Evolutionary conservation across 2,113 vertebrate species (phyloP), one percentile per base, ranked within the genome.

Genomic region (Equus przewalskii): DNA sequence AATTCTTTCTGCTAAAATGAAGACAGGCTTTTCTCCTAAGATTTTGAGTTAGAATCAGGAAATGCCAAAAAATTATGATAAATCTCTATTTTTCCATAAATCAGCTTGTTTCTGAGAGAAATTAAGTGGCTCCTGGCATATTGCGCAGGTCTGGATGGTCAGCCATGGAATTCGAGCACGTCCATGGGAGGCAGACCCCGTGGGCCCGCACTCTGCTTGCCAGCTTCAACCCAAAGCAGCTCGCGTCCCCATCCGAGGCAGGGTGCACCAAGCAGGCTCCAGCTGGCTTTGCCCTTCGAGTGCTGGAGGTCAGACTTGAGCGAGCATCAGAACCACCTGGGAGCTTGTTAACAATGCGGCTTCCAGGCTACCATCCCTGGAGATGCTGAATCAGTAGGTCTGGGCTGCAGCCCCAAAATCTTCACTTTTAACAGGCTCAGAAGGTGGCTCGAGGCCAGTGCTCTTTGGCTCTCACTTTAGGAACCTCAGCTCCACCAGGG

Each of bases 31-130:
- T 56, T 73, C 54, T 58, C 60, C 91, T 79, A n/a, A 73, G 69
- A 46, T 73, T 96, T 93, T 75, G 7, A 94, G 73, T 90, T 86
- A 60, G 22, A 90, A 83, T 73, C 24, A 82, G 84, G 84, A 67
- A 94, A 86, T 86, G 65, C 30, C 33, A 64, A 80, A 92, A 28
- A 84, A 54, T 49, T 12, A 46, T 58, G 7, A 60, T 22, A 72
- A 65, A 58, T 15, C 24, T 21, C 79, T 56, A 30, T 69, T 83
- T 83, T 73, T 58, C 28, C 58, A n/a, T 19, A 60, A 41, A 41
- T 60, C 26, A 36, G 28, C 5, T 65, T 58, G 46, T 89, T 92
- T 56, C 44, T 60, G 28, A 51, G 64, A 75, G 91, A 60, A 69
- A 75, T 65, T 60, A 51, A 90, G 16, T 24, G n/a, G 7, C 36